Percentiles rank a stretch among this genome's conserved stretches.
These are phyloP conservation scores for Listrodromus nycthemerus DNA, from an alignment of 2,888 invertebrate genomes.

Conservation along the genomic window DNA sequence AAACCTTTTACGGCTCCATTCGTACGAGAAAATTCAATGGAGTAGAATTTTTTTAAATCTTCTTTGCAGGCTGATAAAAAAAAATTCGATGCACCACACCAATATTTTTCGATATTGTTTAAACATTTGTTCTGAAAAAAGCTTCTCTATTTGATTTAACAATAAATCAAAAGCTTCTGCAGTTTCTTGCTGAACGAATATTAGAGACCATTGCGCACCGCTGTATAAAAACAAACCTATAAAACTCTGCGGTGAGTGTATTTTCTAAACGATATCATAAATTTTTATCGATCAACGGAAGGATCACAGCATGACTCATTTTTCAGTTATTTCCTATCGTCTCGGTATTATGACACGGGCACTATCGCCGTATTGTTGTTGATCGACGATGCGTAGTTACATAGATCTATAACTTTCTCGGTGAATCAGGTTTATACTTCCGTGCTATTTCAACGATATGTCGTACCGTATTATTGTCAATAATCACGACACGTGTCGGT, in stretches of 20 bases:
- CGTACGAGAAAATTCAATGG: neutral
- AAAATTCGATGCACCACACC: neutral
- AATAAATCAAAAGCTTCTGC: neutral
- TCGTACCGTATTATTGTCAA: constrained; percentile 35
- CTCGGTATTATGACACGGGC: neutral
- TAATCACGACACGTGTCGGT: neutral
- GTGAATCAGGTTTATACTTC: neutral
- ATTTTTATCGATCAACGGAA: constrained; percentile 7
- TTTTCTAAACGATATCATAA: constrained; percentile 5
- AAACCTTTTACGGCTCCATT: neutral
- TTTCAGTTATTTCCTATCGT: neutral
- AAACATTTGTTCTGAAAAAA: neutral
- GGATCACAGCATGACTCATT: neutral
- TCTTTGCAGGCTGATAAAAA: neutral
- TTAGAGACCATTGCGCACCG: neutral
- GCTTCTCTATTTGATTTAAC: too few relatives aligned
- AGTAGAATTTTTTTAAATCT: neutral
- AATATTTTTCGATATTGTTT: neutral
- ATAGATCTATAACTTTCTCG: neutral
- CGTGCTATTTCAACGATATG: constrained; percentile 24
- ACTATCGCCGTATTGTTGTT: neutral
- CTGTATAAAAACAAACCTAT: neutral
- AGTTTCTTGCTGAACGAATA: neutral
- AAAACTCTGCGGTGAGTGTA: neutral
- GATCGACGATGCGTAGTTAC: constrained; percentile 4